These are phyloP conservation scores for Chloroclystis v-ata DNA, from an alignment of 2,888 invertebrate genomes.

Conservation along the genomic window DNA sequence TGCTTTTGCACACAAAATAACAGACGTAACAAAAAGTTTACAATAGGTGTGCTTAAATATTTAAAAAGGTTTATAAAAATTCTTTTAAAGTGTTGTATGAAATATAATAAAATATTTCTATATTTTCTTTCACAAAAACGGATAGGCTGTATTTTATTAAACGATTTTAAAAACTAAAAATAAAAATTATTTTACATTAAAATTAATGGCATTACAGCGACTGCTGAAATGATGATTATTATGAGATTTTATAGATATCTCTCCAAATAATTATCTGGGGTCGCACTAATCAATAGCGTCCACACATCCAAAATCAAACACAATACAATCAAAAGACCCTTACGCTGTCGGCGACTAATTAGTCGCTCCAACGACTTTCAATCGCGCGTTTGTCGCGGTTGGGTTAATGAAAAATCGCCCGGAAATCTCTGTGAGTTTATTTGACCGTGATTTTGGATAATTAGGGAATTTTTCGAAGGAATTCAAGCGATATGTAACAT, in stretches of 20 bases:
- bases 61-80: too few relatives aligned
- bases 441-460: conserved; percentile 43
- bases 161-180: too few relatives aligned
- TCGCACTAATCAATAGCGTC: conserved; percentile 11
- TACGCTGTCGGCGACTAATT: conserved; percentile 64
- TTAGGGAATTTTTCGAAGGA: conserved; percentile 13
- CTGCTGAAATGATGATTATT: too few relatives aligned
- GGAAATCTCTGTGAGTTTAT: conserved; percentile 36
- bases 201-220: too few relatives aligned
- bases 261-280: neutral
- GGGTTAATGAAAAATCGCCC: conserved; percentile 67
- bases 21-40: too few relatives aligned
- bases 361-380: conserved; percentile 62
- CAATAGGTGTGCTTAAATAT: too few relatives aligned
- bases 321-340: conserved; percentile 60
- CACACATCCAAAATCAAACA: conserved; percentile 16
- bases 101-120: too few relatives aligned
- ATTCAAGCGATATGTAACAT: neutral
- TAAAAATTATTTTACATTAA: too few relatives aligned
- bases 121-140: too few relatives aligned
- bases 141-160: too few relatives aligned
- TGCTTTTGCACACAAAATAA: too few relatives aligned
- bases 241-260: neutral
- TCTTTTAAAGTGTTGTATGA: too few relatives aligned
- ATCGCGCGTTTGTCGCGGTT: conserved; percentile 48